Evolutionary conservation across 1,140 invertebrate genomes (phyloP), one percentile per base, ranked within the genome.

Genomic region (Drosophila bifasciata): DNA sequence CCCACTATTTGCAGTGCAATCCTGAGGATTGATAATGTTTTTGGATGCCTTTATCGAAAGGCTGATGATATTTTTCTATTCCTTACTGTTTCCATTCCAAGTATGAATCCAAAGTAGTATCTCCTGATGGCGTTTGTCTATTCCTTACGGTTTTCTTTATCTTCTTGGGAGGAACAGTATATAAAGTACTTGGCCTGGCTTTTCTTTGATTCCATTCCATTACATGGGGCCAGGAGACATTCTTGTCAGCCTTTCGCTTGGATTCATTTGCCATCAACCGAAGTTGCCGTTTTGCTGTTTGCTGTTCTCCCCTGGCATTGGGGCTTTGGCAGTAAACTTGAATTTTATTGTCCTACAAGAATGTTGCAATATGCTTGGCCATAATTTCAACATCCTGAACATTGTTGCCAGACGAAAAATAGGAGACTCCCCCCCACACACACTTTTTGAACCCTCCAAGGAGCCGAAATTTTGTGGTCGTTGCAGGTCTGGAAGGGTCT

Each of bases 281-380:
- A 11, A 13, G 32, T 36, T 3, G 19, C 11, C 32, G 43, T 43
- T 19, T 62, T 32, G 36, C 58, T 57, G 52, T 32, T 73, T 36
- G 32, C 32, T 36, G 32, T 36, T 36, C n/a, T 36, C 13, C 11
- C 32, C 41, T 44, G 15, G 62, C 21, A 53, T 62, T n/a, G n/a
- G n/a, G 62, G 59, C 66, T 70, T 71, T 69, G 75, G 76, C 67
- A 77, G 73, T 86, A 86, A 86, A 85, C 83, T 88, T 81, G 67
- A 79, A 72, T 88, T 88, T 88, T 88, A 88, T 88, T 88, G 72
- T 83, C 64, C 76, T 61, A 88, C 83, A 88, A 88, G 83, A 88
- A 88, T 88, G 83, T 88, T 88, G 83, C 83, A 88, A 88, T 88
- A 88, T 88, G 83, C 79, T 88, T 79, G 75, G 78, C 71, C 71